These are phyloP conservation scores for Dinoponera quadriceps DNA, from an alignment of 1,140 invertebrate species.

Conservation along the genomic window DNA sequence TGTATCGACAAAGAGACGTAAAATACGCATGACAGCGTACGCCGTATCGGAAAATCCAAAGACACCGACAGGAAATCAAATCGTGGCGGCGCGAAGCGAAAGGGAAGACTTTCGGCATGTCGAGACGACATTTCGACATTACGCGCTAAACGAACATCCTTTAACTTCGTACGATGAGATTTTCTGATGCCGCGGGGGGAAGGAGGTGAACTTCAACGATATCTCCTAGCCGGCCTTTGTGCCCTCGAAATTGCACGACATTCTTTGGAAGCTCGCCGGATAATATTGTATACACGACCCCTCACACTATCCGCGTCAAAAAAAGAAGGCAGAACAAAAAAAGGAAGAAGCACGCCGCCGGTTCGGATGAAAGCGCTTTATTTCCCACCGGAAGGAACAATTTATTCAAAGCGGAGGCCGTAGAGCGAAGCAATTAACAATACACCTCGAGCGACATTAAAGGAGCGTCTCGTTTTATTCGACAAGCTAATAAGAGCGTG, in stretches of 20 bases:
- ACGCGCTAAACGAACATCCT: conserved; percentile 31
- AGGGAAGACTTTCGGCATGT: neutral
- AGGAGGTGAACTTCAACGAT: conserved; percentile 16
- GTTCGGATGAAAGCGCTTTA: conserved; percentile 19
- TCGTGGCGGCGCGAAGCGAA: neutral
- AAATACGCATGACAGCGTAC: neutral
- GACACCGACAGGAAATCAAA: conserved; percentile 34
- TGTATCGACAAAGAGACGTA: neutral
- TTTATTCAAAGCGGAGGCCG: conserved; percentile 28
- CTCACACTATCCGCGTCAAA: conserved; percentile 1
- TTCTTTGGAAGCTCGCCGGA: conserved; percentile 47
- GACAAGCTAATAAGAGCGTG: conserved; percentile 40
- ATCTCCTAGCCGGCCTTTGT: conserved; percentile 52
- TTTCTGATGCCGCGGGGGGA: conserved; percentile 3
- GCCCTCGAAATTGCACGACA: conserved; percentile 50
- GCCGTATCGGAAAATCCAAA: conserved; percentile 28
- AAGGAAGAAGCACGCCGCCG: neutral
- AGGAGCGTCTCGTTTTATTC: conserved; percentile 33
- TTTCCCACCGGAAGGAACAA: conserved; percentile 2
- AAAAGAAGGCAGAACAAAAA: neutral
- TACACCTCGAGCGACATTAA: conserved; percentile 31
- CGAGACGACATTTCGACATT: conserved; percentile 19
- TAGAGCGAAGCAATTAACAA: conserved; percentile 41
- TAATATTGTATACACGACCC: conserved; percentile 32
- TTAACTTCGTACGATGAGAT: conserved; percentile 22